Evolutionary conservation across 2,797 vertebrate genomes (phyloP), one percentile per base, ranked within the genome.

Genomic region (Dicrostonyx torquatus): DNA sequence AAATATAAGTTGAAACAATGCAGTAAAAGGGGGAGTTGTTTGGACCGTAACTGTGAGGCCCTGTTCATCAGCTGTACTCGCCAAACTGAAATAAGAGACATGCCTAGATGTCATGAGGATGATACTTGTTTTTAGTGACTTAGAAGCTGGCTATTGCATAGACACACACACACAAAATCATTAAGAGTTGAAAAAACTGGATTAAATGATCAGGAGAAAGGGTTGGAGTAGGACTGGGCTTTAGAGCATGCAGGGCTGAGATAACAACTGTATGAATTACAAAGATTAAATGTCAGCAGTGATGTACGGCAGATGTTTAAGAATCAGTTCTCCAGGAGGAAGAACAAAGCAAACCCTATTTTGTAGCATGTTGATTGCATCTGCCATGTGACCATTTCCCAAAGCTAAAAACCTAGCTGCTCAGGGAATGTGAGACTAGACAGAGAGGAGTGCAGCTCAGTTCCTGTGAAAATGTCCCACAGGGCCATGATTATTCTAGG

Each of bases 1-100:
- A 62, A 91, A 89, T 70, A 1, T 82, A 68, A 76, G 75, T 77
- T 96, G n/a, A 95, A 90, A 68, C 86, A 87, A 94, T n/a, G 18
- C 20, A 89, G 18, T 55, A 64, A 58, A 60, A 77, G 13, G 82
- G 26, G 37, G 22, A 64, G 6, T 73, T 53, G 15, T 62, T 64
- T 66, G 18, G 5, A 31, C 80, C 50, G 58, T 89, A 45, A 73
- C 73, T 89, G 83, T 37, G 73, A 66, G 80, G 15, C 40, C 13
- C 26, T 80, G 10, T 55, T 68, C 62, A 22, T 40, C 53, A 77
- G 40, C 62, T 77, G 0, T 93, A 76, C 34, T 91, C 34, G 40
- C 29, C 66, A 73, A 18, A 76, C 34, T 75, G 76, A 45, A 26
- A 50, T 5, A 45, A 58, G 17, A 64, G 29, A 58, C 60, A 43